Evolutionary conservation across 2,113 vertebrate genomes (phyloP), one percentile per base, ranked within the genome.

Genomic region (Pelvicachromis taeniatus): DNA sequence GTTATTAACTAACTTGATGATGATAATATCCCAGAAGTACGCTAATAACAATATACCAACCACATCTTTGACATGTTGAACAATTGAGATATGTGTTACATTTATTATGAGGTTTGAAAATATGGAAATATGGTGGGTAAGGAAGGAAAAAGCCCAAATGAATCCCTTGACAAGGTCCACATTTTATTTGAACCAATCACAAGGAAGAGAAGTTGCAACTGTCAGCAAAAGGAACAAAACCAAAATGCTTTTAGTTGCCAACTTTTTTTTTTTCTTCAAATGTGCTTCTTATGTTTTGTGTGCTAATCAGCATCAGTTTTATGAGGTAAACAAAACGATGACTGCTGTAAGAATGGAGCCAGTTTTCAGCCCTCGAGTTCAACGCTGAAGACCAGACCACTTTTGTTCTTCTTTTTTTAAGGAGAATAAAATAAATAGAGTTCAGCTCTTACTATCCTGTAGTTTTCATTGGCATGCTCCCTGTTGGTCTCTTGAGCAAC

Each of bases 91-190:
- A 31, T 38, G 70, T 50, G 17, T 33, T 7, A 53, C 14, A 53
- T 78, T 78, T 29, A 29, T 17, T 5, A 23, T 29, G 14, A 50
- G 42, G 26, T 11, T 17, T 68, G 12, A 33, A 59, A 53, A 17
- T 21, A 9, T 2, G 31, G 3, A 23, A 55, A 9, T 48, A 35
- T 26, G 16, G 21, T 17, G 13, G 54, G 23, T 48, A 31, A 42
- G 10, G n/a, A 16, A 11, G 14, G 35, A 26, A 19, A 56, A 23
- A 5, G n/a, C 0, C 0, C 0, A 42, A 38, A 3, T 0, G 21
- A 23, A 78, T 16, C 31, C 48, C 75, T 54, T 55, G 33, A 78
- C 5, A 26, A 78, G 31, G 52, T 26, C 31, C 33, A 42, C 11
- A 1, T 40, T 78, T 54, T 38, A 35, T 54, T 21, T 78, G 75